Percentiles rank a stretch among this genome's conserved stretches.
phyloP scores from a whole-genome alignment of 2,113 vertebrate genomes.

The Brachyistius frenatus region DNA sequence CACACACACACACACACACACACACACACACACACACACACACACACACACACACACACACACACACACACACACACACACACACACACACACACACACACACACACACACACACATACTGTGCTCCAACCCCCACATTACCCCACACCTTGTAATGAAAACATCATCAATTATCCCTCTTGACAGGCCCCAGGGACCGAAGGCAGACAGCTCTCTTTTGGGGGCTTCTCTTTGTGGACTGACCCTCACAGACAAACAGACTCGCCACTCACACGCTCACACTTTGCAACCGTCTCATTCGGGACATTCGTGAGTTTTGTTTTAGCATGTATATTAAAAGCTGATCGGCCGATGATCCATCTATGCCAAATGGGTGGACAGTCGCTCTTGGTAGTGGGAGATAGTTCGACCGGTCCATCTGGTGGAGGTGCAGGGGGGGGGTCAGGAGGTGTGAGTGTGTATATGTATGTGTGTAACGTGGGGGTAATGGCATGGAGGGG shows the following conservation, averaged over 20 bases:
- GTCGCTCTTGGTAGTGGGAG: conserved; percentile 39
- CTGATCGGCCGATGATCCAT: conserved; percentile 75
- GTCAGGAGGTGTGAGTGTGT: conserved; percentile 45
- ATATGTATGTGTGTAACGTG: conserved; percentile 34
- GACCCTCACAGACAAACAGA: conserved; percentile 70
- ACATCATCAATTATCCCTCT: conserved; percentile 93
- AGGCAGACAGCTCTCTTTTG: conserved; percentile 85
- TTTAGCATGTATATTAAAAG: conserved; percentile 78
- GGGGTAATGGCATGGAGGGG: conserved; percentile 74
- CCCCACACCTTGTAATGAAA: conserved; percentile 93
- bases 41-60: conserved; percentile 36
- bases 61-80: conserved; percentile 42
- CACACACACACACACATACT: conserved; percentile 54
- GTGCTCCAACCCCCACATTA: conserved; percentile 84
- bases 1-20: conserved; percentile 34
- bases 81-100: conserved; percentile 31
- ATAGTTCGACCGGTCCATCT: conserved; percentile 48
- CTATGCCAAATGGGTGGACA: conserved; percentile 73
- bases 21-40: conserved; percentile 45
- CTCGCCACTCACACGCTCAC: conserved; percentile 28
- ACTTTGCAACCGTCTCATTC: conserved; percentile 28
- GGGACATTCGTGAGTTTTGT: not conserved
- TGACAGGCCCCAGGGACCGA: conserved; percentile 88
- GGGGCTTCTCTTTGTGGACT: conserved; percentile 87
- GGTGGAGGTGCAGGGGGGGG: conserved; percentile 32